phyloP scores from a whole-genome alignment of 23 tunicate species.

The Ciona savignyi region DNA sequence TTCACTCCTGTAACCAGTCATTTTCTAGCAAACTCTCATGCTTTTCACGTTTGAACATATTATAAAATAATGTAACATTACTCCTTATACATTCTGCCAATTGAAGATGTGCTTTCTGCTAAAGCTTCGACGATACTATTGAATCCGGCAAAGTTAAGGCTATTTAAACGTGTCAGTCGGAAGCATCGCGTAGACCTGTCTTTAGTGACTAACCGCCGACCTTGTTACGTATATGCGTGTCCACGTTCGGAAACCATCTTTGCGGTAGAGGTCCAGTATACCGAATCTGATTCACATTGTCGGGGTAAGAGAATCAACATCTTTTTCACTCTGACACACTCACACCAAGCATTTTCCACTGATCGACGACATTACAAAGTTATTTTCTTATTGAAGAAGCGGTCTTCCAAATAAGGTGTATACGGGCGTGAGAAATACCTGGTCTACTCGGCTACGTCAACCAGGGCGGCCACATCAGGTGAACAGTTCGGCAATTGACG shows the following conservation, averaged over 20 bases:
- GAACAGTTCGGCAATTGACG: not conserved
- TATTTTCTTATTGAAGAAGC: too few relatives aligned
- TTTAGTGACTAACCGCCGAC: conserved; percentile 1
- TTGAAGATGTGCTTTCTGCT: too few relatives aligned
- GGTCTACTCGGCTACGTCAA: not conserved
- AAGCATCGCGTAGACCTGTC: not conserved
- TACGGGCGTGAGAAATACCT: not conserved
- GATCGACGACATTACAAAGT: too few relatives aligned
- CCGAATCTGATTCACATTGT: not conserved
- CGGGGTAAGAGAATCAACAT: not conserved
- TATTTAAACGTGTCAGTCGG: not conserved
- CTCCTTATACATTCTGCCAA: too few relatives aligned
- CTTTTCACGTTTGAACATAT: too few relatives aligned
- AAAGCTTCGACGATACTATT: not conserved
- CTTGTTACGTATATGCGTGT: not conserved
- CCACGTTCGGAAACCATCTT: not conserved
- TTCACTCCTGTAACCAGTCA: not conserved
- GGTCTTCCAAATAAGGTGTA: too few relatives aligned
- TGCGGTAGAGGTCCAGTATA: not conserved
- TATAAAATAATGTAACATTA: too few relatives aligned
- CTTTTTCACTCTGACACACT: not conserved
- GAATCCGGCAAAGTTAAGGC: not conserved
- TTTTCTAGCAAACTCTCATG: not conserved
- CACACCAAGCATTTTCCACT: too few relatives aligned
- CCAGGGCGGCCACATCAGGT: not conserved